These are phyloP conservation scores for Caenorhabditis plicata DNA, from an alignment of 2,888 invertebrate genomes.

Conservation along the genomic window DNA sequence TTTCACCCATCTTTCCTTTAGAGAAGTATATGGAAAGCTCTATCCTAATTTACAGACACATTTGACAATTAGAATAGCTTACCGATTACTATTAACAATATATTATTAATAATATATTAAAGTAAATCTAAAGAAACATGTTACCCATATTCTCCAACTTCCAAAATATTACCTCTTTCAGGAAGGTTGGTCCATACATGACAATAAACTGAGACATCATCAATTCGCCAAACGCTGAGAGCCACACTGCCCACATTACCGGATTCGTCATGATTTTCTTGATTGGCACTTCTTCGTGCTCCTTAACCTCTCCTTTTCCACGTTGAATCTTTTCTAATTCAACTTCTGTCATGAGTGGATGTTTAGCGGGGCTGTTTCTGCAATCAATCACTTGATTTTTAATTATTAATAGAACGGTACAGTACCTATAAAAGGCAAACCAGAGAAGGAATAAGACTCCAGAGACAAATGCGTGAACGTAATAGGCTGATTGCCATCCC, in stretches of 20 bases:
- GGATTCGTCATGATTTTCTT: constrained; percentile 43
- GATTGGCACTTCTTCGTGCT: constrained; percentile 41
- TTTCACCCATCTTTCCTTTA: too few relatives aligned
- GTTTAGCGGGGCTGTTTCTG: constrained; percentile 44
- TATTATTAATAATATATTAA: background rate
- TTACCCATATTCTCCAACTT: too few relatives aligned
- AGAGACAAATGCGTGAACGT: constrained; percentile 45
- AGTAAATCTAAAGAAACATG: background rate
- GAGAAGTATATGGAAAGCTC: too few relatives aligned
- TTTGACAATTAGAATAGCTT: too few relatives aligned
- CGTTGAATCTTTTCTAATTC: constrained; percentile 51
- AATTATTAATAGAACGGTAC: background rate
- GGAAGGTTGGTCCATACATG: constrained; percentile 50
- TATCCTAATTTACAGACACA: too few relatives aligned
- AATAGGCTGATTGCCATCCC: constrained; percentile 52
- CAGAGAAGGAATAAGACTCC: constrained; percentile 40
- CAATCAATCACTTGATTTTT: constrained; percentile 4
- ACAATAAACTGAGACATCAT: constrained; percentile 58
- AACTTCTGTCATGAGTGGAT: constrained; percentile 48
- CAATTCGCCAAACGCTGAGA: constrained; percentile 52
- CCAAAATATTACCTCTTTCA: constrained; percentile 50
- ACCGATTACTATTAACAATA: too few relatives aligned
- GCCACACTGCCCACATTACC: constrained; percentile 51
- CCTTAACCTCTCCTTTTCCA: constrained; percentile 43
- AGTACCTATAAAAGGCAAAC: constrained; percentile 38